These are phyloP conservation scores for Drosophila kikkawai DNA, from an alignment of 1,140 invertebrate genomes.

Conservation along the genomic window DNA sequence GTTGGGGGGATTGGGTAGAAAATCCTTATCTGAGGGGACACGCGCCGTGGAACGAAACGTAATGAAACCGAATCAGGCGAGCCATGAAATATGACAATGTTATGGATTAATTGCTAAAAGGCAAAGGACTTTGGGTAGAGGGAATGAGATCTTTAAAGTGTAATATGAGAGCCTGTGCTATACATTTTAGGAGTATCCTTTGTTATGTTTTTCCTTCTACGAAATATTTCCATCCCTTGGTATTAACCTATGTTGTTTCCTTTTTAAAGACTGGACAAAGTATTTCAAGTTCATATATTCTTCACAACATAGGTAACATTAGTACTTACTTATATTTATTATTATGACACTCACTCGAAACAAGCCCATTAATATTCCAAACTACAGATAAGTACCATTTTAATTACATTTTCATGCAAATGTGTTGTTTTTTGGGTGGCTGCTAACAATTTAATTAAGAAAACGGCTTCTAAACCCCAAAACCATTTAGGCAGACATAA, in stretches of 20 bases:
- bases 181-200: background rate
- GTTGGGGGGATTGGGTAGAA: conserved; percentile 7
- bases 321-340: too few relatives aligned
- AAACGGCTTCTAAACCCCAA: conserved; percentile 13
- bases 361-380: conserved; percentile 7
- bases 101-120: conserved; percentile 11
- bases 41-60: conserved; percentile 33
- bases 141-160: background rate
- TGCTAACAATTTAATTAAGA: conserved; percentile 27
- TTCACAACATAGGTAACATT: background rate
- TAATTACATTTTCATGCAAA: conserved; percentile 40
- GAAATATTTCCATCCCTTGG: background rate
- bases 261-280: too few relatives aligned
- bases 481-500: conserved; percentile 12
- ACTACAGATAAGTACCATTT: conserved; percentile 19
- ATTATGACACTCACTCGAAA: background rate
- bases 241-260: too few relatives aligned
- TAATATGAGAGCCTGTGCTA: background rate
- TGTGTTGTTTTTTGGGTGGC: conserved; percentile 1
- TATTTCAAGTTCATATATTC: background rate
- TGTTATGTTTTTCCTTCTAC: background rate
- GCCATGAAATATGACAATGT: conserved; percentile 65
- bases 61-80: conserved; percentile 37
- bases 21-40: conserved; percentile 61
- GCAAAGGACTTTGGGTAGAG: background rate